A percentile compares a stretch with the other conserved stretches of the same genome.
These are phyloP conservation scores for Cygnus olor DNA, from an alignment of 2,797 vertebrate species.

Conservation along the genomic window DNA sequence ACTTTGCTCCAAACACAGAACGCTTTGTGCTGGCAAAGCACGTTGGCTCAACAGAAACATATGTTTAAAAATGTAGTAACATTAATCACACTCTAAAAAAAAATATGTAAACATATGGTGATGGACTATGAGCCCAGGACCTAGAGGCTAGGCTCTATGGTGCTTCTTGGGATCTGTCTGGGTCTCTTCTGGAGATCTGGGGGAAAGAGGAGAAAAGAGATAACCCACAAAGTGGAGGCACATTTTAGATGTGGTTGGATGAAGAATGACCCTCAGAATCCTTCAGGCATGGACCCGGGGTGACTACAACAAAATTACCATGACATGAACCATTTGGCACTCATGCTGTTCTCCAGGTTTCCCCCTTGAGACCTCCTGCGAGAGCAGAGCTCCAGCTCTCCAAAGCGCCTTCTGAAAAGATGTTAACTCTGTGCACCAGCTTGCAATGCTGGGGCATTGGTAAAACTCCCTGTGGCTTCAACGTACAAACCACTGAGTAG, in stretches of 20 bases:
- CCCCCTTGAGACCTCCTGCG: not conserved
- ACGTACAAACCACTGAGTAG: not conserved
- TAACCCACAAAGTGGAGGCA: not conserved
- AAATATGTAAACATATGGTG: not conserved
- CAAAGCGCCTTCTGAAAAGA: not conserved
- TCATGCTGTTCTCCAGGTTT: not conserved
- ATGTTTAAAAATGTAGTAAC: not conserved
- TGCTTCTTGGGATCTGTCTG: not conserved
- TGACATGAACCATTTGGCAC: accelerated
- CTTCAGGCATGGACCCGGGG: not conserved
- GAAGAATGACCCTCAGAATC: not conserved
- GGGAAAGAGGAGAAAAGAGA: not conserved
- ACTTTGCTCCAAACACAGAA: constrained; percentile 7
- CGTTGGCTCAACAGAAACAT: not conserved
- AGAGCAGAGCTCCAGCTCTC: not conserved
- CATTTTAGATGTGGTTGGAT: not conserved
- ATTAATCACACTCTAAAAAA: not conserved
- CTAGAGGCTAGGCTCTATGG: accelerated
- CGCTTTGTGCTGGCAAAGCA: not conserved
- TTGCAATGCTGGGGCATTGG: too few species aligned
- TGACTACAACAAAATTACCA: not conserved
- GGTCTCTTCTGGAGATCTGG: not conserved
- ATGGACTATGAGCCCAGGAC: not conserved
- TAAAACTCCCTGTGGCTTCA: not conserved
- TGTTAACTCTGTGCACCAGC: not conserved